Percentiles rank a stretch among this genome's conserved stretches.
Evolutionary conservation across 1,140 invertebrate species (phyloP).

Genomic region (Drosophila sp.): DNA sequence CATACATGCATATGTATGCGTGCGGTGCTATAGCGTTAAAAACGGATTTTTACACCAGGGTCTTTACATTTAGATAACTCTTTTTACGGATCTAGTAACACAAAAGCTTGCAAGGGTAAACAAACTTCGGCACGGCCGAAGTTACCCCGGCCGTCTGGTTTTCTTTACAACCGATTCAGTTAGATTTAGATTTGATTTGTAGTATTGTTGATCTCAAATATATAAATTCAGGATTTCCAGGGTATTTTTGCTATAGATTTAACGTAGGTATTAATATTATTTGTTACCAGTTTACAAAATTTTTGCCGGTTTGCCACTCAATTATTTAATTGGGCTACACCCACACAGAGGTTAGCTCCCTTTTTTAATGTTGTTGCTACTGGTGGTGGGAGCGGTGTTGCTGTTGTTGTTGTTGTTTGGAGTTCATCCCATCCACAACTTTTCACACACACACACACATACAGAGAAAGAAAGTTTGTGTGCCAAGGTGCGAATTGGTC

Average conservation of each 20-base stretch:
- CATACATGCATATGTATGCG: too few relatives aligned
- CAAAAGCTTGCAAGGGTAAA: too few relatives aligned
- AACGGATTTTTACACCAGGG: too few relatives aligned
- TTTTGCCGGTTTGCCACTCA: conserved; percentile 63
- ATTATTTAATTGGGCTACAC: conserved; percentile 62
- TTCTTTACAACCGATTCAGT: too few relatives aligned
- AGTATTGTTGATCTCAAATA: too few relatives aligned
- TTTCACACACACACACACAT: conserved; percentile 29
- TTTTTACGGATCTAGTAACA: too few relatives aligned
- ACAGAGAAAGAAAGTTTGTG: conserved; percentile 22
- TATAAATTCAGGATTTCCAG: not conserved
- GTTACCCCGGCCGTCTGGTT: too few relatives aligned
- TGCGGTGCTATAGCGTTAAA: too few relatives aligned
- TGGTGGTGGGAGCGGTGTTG: not conserved
- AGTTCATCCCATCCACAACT: conserved; percentile 18
- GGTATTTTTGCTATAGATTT: not conserved
- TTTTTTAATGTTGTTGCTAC: not conserved
- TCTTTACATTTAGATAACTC: too few relatives aligned
- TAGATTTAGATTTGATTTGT: too few relatives aligned
- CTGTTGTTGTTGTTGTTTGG: not conserved
- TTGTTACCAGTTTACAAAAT: conserved; percentile 16
- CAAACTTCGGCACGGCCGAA: too few relatives aligned
- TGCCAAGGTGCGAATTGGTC: conserved; percentile 74
- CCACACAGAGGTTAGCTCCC: conserved; percentile 13
- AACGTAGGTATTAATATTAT: not conserved